Evolutionary conservation across 2,888 invertebrate species (phyloP).

Genomic region (Dasysyrphus albostriatus): DNA sequence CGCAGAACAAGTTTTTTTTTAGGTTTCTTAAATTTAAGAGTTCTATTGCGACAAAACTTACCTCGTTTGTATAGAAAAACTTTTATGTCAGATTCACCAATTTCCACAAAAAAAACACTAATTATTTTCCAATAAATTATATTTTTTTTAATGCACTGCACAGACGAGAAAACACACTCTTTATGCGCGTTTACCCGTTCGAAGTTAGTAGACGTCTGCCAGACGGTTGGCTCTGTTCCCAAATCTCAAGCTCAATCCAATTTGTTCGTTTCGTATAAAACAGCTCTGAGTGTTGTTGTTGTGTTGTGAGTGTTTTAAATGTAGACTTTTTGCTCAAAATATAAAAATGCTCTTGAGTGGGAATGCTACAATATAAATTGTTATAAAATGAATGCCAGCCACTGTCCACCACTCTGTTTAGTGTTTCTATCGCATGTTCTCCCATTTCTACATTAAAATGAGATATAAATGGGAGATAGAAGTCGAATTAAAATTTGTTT

Average conservation of each 20-base stretch:
- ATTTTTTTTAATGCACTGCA: slow-evolving; percentile 26
- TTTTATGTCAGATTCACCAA: slow-evolving; percentile 10
- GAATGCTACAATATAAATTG: not conserved
- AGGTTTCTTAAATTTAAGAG: not conserved
- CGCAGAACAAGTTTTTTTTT: not conserved
- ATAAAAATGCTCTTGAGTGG: slow-evolving; percentile 17
- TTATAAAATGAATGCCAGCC: not conserved
- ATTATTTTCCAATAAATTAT: slow-evolving; percentile 39
- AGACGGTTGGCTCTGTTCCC: slow-evolving; percentile 70
- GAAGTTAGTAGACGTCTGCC: slow-evolving; percentile 69
- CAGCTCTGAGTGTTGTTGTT: slow-evolving; percentile 7
- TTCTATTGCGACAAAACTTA: slow-evolving; percentile 32
- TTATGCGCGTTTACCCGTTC: slow-evolving; percentile 55
- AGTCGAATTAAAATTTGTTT: not conserved
- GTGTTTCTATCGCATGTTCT: not conserved
- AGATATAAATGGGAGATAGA: not conserved
- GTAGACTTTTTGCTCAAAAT: not conserved
- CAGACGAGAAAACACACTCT: slow-evolving; percentile 52
- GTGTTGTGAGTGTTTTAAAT: not conserved
- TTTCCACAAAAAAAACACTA: slow-evolving; percentile 17
- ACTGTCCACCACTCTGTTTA: not conserved
- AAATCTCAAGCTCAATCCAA: slow-evolving; percentile 64
- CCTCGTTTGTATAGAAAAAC: slow-evolving; percentile 16
- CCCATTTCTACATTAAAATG: not conserved
- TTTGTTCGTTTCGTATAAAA: slow-evolving; percentile 35